phyloP scores from a whole-genome alignment of 2,888 invertebrate genomes.

The Nymphalis urticae region DNA sequence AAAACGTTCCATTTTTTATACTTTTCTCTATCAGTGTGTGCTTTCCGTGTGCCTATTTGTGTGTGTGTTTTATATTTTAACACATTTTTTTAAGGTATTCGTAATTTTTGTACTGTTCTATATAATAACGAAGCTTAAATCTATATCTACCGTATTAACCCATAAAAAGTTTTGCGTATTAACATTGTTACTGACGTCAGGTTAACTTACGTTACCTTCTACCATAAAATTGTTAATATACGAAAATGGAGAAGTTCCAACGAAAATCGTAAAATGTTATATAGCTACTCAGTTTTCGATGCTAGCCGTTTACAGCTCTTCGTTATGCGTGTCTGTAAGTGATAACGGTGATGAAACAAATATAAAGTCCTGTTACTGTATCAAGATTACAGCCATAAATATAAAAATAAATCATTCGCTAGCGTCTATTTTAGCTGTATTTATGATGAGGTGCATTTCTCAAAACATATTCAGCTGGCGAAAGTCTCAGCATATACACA shows the following conservation, averaged over 20 bases:
- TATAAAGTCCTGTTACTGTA: slow-evolving; percentile 1
- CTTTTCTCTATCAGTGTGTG: too few species aligned
- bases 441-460: too few species aligned
- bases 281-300: slow-evolving; percentile 9
- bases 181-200: not conserved
- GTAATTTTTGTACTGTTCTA: too few species aligned
- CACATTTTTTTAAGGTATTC: too few species aligned
- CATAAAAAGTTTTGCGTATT: slow-evolving; percentile 1
- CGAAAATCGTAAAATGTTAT: slow-evolving; percentile 33
- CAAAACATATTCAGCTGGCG: too few species aligned
- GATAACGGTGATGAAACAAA: slow-evolving; percentile 5
- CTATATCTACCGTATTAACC: not conserved
- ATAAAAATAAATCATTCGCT: too few species aligned
- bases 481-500: too few species aligned
- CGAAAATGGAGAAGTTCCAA: slow-evolving; percentile 26
- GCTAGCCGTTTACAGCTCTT: slow-evolving; percentile 1
- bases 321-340: slow-evolving; percentile 9
- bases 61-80: too few species aligned
- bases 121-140: not conserved
- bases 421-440: too few species aligned
- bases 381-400: not conserved
- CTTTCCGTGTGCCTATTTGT: too few species aligned
- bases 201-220: slow-evolving; percentile 7
- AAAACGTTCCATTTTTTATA: too few species aligned
- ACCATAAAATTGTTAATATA: slow-evolving; percentile 31